Percentiles rank a stretch among this genome's conserved stretches.
Evolutionary conservation across 2,888 invertebrate species (phyloP).

Genomic region (Busseola fusca): DNA sequence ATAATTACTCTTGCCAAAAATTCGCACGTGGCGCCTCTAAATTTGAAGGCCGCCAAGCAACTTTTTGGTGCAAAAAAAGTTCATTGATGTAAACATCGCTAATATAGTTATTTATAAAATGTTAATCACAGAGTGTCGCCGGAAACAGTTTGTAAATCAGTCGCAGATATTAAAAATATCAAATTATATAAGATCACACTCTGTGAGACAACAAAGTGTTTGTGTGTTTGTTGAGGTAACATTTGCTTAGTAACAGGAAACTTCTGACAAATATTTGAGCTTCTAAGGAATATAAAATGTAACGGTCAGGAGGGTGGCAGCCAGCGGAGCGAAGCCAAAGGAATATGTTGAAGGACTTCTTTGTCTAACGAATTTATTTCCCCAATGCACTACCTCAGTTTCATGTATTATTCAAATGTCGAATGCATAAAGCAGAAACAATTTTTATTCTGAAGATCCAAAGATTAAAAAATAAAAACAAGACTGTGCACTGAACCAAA

Average conservation of each 20-base stretch:
- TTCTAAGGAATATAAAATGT: constrained; percentile 41
- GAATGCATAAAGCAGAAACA: constrained; percentile 11
- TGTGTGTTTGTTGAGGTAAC: constrained; percentile 33
- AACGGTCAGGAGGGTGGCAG: constrained; percentile 48
- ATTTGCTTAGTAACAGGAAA: constrained; percentile 26
- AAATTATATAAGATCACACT: constrained; percentile 8
- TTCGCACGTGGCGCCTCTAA: constrained; percentile 17
- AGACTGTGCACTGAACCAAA: background rate
- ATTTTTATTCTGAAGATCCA: background rate
- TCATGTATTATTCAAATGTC: constrained; percentile 46
- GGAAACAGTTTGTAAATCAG: constrained; percentile 45
- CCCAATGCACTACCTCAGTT: constrained; percentile 29
- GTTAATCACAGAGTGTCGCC: constrained; percentile 45
- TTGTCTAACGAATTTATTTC: constrained; percentile 37
- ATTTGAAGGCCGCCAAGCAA: constrained; percentile 49
- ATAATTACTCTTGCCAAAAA: constrained; percentile 19
- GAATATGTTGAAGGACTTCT: constrained; percentile 29
- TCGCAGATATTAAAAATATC: constrained; percentile 21
- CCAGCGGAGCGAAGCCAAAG: constrained; percentile 41
- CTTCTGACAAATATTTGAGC: constrained; percentile 33
- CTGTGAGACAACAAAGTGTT: constrained; percentile 9
- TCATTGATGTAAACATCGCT: constrained; percentile 29
- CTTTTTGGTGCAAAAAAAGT: constrained; percentile 12
- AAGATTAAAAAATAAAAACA: background rate
- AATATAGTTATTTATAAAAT: constrained; percentile 38